Conservation (phyloP, 2,113 vertebrate species). For the Oncorhynchus gorbuscha region DNA sequence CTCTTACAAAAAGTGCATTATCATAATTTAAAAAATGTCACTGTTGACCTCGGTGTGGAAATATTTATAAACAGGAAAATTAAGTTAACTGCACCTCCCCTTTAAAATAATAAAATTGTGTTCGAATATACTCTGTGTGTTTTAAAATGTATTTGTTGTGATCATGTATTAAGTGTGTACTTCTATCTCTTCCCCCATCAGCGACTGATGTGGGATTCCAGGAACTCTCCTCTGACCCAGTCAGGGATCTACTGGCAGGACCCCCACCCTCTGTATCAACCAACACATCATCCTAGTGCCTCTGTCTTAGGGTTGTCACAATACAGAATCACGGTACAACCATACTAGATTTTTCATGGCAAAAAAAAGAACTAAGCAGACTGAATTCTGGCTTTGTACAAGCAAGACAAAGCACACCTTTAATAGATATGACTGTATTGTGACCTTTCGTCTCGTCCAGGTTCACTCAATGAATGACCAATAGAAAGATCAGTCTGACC, state of each 20-base stretch:
- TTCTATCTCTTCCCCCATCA: constrained; percentile 29
- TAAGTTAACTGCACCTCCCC: too few relatives aligned
- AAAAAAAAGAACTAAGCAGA: neutral
- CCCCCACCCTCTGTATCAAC: constrained; percentile 35
- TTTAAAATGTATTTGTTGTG: neutral
- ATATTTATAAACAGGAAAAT: too few relatives aligned
- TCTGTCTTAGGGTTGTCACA: neutral
- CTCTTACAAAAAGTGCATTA: too few relatives aligned
- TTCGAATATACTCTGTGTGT: too few relatives aligned
- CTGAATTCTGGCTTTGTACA: constrained; percentile 2
- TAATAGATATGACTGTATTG: too few relatives aligned
- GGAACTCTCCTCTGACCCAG: constrained; percentile 57
- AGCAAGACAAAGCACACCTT: neutral
- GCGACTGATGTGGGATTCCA: constrained; percentile 66
- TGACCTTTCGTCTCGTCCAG: too few relatives aligned
- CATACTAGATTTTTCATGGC: neutral
- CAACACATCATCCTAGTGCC: neutral
- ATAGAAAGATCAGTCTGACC: too few relatives aligned
- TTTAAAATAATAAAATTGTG: too few relatives aligned
- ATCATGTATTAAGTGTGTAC: neutral
- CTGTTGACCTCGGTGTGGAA: too few relatives aligned
- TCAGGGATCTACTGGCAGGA: constrained; percentile 57
- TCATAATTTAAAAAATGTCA: too few relatives aligned
- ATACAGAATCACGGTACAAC: too few relatives aligned
- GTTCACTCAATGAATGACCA: too few relatives aligned